Evolutionary conservation across 2,113 vertebrate species (phyloP).

Genomic region (Caranx ignobilis): DNA sequence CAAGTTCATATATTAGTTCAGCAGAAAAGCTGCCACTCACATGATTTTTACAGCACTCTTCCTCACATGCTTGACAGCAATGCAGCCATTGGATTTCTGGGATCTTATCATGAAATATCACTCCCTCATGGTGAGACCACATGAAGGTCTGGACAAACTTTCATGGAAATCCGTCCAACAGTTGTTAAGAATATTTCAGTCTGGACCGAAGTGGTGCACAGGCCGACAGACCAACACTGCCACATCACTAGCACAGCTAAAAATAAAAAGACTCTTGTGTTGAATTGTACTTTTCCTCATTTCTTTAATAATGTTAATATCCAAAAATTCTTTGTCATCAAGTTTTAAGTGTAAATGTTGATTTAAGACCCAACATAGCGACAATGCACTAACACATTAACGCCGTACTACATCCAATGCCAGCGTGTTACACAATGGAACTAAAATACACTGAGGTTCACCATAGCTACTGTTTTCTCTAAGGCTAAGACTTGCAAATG

Average conservation of each 20-base stretch:
- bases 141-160: background rate
- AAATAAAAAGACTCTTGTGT: background rate
- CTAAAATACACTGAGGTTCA: constrained; percentile 50
- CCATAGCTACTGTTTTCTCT: constrained; percentile 52
- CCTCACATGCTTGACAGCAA: background rate
- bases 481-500: constrained; percentile 47
- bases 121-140: background rate
- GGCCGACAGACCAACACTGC: background rate
- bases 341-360: background rate
- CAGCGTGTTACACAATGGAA: constrained; percentile 23
- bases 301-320: background rate
- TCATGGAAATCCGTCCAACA: background rate
- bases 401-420: constrained; percentile 11
- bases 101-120: background rate
- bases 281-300: background rate
- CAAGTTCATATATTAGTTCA: constrained; percentile 13
- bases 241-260: background rate
- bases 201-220: background rate
- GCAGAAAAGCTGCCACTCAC: constrained; percentile 36
- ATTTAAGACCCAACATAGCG: background rate
- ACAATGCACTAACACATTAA: constrained; percentile 10
- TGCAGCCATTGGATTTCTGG: background rate
- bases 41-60: background rate
- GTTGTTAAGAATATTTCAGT: background rate
- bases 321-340: background rate